phyloP scores from a whole-genome alignment of 2,113 vertebrate genomes.

The Hemibagrus wyckioides region DNA sequence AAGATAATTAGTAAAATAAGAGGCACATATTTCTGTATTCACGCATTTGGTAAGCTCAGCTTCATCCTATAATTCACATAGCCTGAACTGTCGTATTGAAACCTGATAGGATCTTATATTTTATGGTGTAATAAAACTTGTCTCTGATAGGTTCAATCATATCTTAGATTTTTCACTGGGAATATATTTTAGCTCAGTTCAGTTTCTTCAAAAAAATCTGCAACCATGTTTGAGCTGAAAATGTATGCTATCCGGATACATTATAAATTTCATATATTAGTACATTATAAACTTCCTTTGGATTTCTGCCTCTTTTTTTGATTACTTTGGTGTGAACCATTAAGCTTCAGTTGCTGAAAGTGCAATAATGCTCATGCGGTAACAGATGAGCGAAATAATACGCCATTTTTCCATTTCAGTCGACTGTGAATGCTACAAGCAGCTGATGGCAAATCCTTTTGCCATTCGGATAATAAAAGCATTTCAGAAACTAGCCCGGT shows the following conservation, averaged over 20 bases:
- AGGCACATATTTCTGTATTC: neutral
- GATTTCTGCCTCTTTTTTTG: neutral
- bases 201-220: neutral
- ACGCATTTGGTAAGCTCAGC: neutral
- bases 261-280: slow-evolving; percentile 1
- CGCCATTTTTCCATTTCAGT: neutral
- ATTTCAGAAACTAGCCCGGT: neutral
- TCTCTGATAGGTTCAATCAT: neutral
- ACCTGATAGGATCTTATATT: neutral
- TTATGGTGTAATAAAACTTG: neutral
- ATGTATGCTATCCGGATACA: neutral
- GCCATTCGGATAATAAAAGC: neutral
- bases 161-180: neutral
- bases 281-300: slow-evolving; percentile 11
- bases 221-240: neutral
- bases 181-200: neutral
- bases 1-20: no score
- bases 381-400: slow-evolving; percentile 1
- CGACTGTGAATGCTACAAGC: neutral
- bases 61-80: neutral
- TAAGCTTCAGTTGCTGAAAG: slow-evolving; percentile 9
- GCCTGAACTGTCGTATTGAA: neutral
- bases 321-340: slow-evolving; percentile 1
- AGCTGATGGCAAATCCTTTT: neutral
- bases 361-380: neutral